Evolutionary conservation across 2,113 vertebrate genomes (phyloP), one percentile per base, ranked within the genome.

Genomic region (Pleuronectes platessa): DNA sequence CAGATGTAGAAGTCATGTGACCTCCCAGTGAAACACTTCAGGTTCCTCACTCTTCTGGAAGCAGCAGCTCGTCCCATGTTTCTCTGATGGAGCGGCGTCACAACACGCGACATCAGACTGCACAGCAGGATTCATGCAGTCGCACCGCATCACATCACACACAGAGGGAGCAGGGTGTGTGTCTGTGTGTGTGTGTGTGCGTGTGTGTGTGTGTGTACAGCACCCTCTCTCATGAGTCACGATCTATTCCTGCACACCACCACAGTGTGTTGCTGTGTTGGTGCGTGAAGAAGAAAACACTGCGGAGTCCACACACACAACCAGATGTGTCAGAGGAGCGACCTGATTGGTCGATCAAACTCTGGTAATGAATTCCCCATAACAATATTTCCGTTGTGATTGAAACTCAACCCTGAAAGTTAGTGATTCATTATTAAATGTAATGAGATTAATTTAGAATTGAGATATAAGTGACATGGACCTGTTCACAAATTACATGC

Each of bases 191-290:
- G 54, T 37, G 14, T 24, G 13, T 23, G 49, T 69, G 13, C n/a
- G 49, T 69, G 42, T 53, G 49, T 51, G 55, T 20, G 55, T 58
- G 23, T 26, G 20, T 23, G 31, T 74, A 1, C 15, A 58, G 9
- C 4, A 26, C 8, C 54, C 53, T 65, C 18, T 59, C 56, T 74
- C 69, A 67, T 73, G 75, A 76, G 20, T 88, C 79, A 71, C 47
- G 45, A 12, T 82, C 82, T 87, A 87, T 87, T 82, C 61, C n/a
- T 51, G 79, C 60, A 24, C 73, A 58, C 56, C 58, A 49, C 35
- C n/a, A 31, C 79, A 20, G 51, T 14, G 61, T 23, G 56, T 23
- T 59, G 56, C 56, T 26, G 61, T 69, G 56, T 27, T 13, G 40
- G 10, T 42, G 40, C 40, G 10, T 11, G 15, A 40, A 47, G 74